Percentiles rank a stretch among this genome's conserved stretches.
Evolutionary conservation across 1,140 invertebrate genomes (phyloP).

Genomic region (Samia ricini): DNA sequence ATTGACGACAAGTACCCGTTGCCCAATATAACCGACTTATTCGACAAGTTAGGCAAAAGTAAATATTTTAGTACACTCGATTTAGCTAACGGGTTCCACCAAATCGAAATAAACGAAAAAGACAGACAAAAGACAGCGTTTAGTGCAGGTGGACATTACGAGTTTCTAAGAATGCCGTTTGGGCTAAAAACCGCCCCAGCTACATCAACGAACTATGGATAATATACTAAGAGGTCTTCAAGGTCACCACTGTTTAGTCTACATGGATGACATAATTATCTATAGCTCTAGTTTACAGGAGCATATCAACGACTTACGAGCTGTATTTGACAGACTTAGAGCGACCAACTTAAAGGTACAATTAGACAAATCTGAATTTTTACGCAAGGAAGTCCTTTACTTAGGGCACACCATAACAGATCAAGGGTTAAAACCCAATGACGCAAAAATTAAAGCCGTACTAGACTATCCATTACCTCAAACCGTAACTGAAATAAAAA

Average conservation of each 20-base stretch:
- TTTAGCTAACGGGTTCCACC: slow-evolving; percentile 15
- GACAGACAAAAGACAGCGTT: slow-evolving; percentile 4
- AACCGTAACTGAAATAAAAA: not conserved
- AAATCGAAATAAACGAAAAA: not conserved
- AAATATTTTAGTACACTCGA: not conserved
- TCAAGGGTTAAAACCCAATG: not conserved
- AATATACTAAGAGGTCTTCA: not conserved
- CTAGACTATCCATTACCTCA: not conserved
- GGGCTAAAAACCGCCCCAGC: not conserved
- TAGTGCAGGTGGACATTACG: not conserved
- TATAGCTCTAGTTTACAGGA: not conserved
- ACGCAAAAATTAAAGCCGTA: slow-evolving; percentile 1
- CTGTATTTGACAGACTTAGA: not conserved
- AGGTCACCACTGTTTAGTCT: not conserved
- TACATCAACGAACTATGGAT: not conserved
- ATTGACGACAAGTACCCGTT: slow-evolving; percentile 10
- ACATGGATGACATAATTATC: not conserved
- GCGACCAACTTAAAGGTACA: not conserved
- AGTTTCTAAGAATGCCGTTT: not conserved
- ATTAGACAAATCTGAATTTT: not conserved
- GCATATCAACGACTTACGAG: not conserved
- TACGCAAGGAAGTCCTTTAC: not conserved
- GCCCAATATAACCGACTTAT: slow-evolving; percentile 13
- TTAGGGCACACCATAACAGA: not conserved
- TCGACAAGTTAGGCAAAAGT: slow-evolving; percentile 6